Conservation (phyloP, 2,888 invertebrate species). For the Meloe dianella region DNA sequence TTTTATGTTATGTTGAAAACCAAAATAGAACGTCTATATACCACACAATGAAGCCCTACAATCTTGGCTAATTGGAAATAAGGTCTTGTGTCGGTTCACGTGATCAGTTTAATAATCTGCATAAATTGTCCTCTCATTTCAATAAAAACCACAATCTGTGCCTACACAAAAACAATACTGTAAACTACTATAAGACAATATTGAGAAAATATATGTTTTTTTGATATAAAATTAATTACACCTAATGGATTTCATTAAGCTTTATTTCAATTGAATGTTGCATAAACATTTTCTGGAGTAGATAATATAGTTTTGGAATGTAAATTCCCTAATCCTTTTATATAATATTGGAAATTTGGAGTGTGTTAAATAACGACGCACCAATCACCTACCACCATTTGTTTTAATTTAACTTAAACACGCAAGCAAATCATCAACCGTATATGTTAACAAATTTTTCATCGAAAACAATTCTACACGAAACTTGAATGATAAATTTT, state of each 20-base stretch:
- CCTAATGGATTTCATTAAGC: background rate
- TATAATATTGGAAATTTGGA: conserved; percentile 36
- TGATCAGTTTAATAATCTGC: background rate
- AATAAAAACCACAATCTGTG: background rate
- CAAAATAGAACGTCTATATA: background rate
- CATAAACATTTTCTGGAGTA: conserved; percentile 27
- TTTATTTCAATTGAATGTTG: conserved; percentile 29
- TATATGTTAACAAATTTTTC: conserved; percentile 39
- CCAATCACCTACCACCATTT: background rate
- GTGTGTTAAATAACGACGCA: conserved; percentile 42
- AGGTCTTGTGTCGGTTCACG: background rate
- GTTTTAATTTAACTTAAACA: conserved; percentile 45
- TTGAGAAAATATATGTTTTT: background rate
- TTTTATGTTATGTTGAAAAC: background rate
- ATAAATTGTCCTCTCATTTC: background rate
- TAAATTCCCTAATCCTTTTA: conserved; percentile 34
- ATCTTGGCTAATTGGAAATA: conserved; percentile 7
- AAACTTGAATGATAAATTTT: conserved; percentile 14
- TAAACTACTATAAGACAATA: too few species aligned
- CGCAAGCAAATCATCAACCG: conserved; percentile 49
- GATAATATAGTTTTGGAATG: conserved; percentile 28
- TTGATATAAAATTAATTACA: background rate
- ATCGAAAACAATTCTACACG: conserved; percentile 18
- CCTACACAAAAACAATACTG: background rate
- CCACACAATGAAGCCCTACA: background rate